Percentiles rank a stretch among this genome's conserved stretches.
These are phyloP conservation scores for Anthoscopus minutus DNA, from an alignment of 2,113 vertebrate species.

Conservation along the genomic window DNA sequence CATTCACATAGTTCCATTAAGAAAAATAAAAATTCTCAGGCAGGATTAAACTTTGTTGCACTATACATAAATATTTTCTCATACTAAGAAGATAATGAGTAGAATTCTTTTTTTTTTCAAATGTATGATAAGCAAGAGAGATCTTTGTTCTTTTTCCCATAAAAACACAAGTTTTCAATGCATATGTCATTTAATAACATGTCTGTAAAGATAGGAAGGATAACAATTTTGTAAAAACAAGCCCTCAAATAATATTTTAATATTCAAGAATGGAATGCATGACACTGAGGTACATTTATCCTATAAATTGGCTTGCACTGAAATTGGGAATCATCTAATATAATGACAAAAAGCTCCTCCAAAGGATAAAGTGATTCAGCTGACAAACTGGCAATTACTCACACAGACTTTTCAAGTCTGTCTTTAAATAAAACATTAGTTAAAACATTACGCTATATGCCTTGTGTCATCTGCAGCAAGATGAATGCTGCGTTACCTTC, in stretches of 20 bases:
- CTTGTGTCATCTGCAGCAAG: slow-evolving; percentile 44
- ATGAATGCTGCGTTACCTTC: slow-evolving; percentile 50
- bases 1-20: background rate
- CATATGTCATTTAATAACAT: background rate
- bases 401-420: slow-evolving; percentile 52
- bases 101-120: background rate
- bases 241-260: background rate
- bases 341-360: slow-evolving; percentile 65
- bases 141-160: background rate
- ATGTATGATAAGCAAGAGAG: background rate
- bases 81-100: background rate
- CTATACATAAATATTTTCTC: background rate
- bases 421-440: slow-evolving; percentile 71
- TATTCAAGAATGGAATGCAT: slow-evolving; percentile 18
- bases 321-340: slow-evolving; percentile 57
- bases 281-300: slow-evolving; percentile 37
- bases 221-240: background rate
- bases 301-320: slow-evolving; percentile 29
- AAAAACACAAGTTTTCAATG: background rate
- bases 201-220: background rate
- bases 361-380: slow-evolving; percentile 60
- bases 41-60: background rate
- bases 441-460: slow-evolving; percentile 26
- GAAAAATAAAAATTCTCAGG: background rate
- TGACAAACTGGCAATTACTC: slow-evolving; percentile 73